Evolutionary conservation across 1,140 invertebrate genomes (phyloP).

Genomic region (Polyergus mexicanus): DNA sequence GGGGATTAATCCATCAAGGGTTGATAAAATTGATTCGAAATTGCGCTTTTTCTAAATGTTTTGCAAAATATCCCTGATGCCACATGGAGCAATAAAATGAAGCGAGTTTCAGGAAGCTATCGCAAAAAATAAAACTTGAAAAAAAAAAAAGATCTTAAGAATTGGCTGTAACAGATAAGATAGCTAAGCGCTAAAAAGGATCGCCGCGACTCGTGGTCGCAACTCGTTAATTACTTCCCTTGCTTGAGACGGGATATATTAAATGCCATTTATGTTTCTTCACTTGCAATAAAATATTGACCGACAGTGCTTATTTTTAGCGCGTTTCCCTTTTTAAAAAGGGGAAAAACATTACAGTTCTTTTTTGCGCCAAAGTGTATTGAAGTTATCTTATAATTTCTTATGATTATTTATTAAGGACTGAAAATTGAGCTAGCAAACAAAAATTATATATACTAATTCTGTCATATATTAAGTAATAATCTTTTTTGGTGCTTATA

Average conservation of each 20-base stretch:
- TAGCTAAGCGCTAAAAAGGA: not conserved
- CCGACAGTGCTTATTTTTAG: slow-evolving; percentile 29
- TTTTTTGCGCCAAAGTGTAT: not conserved
- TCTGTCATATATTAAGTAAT: not conserved
- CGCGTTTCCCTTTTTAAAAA: not conserved
- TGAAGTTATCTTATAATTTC: not conserved
- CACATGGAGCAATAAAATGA: not conserved
- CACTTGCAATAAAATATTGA: slow-evolving; percentile 39
- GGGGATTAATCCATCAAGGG: not conserved
- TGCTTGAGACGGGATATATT: slow-evolving; percentile 23
- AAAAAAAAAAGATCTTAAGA: not conserved
- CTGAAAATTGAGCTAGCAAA: not conserved
- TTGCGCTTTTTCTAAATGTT: not conserved
- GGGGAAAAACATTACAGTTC: not conserved
- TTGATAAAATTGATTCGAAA: slow-evolving; percentile 21
- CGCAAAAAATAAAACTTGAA: not conserved
- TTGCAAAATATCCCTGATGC: not conserved
- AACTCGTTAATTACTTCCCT: not conserved
- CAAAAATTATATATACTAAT: not conserved
- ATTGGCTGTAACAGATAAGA: not conserved
- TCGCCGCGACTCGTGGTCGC: not conserved
- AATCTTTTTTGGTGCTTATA: not conserved
- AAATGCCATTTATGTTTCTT: slow-evolving; percentile 63
- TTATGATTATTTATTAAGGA: not conserved
- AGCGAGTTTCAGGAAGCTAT: not conserved